These are phyloP conservation scores for Pristiophorus japonicus DNA, from an alignment of 2,113 vertebrate genomes.

Conservation along the genomic window DNA sequence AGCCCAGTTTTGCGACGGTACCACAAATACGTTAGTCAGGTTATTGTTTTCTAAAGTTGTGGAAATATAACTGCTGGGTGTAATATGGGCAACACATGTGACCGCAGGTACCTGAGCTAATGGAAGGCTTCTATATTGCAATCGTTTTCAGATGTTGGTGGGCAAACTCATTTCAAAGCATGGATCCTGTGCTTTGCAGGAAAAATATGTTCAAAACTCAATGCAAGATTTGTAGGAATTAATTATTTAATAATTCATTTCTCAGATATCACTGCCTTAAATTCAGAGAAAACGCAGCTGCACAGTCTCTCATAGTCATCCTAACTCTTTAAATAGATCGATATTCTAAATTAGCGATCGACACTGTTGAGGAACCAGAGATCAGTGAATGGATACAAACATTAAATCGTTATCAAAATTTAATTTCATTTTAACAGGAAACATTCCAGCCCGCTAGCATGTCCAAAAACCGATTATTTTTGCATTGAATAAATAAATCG, in stretches of 20 bases:
- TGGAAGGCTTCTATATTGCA: neutral
- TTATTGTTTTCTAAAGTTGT: neutral
- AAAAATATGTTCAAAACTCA: neutral
- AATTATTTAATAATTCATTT: neutral
- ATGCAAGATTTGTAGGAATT: neutral
- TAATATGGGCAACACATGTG: neutral
- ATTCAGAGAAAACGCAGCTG: neutral
- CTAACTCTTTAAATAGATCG: neutral
- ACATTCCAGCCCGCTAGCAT: no score
- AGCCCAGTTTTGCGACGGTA: neutral
- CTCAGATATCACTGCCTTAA: neutral
- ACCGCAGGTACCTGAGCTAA: neutral
- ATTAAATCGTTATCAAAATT: no score
- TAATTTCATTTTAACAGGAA: no score
- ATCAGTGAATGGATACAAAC: no score
- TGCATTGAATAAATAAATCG: neutral
- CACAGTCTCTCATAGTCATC: neutral
- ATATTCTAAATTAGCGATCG: neutral
- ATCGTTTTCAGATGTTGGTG: neutral
- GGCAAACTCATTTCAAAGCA: neutral
- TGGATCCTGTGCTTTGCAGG: neutral
- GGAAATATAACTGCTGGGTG: neutral
- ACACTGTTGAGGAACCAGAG: neutral
- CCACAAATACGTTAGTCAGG: neutral
- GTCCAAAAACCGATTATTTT: no score